A percentile compares a stretch with the other conserved stretches of the same genome.
Conservation (phyloP, 2,888 invertebrate species). For the Tholera decimalis region DNA sequence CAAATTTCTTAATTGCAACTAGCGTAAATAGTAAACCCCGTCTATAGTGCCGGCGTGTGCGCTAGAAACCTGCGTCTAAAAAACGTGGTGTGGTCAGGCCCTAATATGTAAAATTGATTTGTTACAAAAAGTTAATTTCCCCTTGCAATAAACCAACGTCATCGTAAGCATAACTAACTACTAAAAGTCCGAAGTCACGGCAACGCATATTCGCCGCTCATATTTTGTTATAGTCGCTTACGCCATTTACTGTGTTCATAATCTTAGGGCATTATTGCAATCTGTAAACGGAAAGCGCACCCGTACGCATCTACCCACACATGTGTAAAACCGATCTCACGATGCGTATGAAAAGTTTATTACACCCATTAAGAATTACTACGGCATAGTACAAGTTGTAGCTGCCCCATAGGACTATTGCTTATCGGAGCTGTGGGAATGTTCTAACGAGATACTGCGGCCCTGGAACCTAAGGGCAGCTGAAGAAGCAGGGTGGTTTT, state of each 20-base stretch:
- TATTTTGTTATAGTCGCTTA: conserved; percentile 25
- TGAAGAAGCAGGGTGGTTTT: no score
- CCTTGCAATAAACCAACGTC: neutral
- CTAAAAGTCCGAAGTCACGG: neutral
- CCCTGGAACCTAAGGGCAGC: no score
- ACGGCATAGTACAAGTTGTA: conserved; percentile 12
- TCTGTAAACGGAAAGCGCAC: conserved; percentile 46
- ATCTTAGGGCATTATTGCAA: conserved; percentile 46
- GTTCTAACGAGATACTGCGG: no score
- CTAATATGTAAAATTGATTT: neutral
- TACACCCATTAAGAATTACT: conserved; percentile 3
- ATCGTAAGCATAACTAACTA: conserved; percentile 12
- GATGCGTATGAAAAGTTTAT: conserved; percentile 21
- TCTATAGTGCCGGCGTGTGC: no score
- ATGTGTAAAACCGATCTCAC: conserved; percentile 22
- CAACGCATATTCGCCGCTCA: neutral
- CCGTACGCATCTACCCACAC: neutral
- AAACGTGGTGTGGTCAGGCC: no score
- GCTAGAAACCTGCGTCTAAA: no score
- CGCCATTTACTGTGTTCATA: conserved; percentile 9
- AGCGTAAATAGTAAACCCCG: no score
- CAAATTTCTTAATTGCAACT: no score
- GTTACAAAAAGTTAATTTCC: neutral
- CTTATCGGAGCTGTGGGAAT: no score
- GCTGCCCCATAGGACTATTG: no score